Base-by-base conservation (phyloP, 2,113 vertebrate genomes). In the Chaetops frenatus region DNA sequence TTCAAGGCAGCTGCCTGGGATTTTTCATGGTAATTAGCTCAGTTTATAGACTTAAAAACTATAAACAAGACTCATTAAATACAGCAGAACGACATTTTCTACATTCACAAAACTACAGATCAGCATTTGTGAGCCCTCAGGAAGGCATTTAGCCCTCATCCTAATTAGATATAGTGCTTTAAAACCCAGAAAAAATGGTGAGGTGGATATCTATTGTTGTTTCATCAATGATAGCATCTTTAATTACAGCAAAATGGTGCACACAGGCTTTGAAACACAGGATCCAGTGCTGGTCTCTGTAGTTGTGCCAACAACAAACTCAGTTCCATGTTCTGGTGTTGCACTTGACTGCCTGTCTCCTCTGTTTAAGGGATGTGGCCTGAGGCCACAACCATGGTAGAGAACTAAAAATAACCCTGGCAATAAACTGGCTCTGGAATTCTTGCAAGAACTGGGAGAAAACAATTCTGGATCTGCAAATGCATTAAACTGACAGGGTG, bases 11-110 rank as follows among this genome's bases (percentile, higher is more conserved):
- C 80, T 92, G 89, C 70, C 80, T 69, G 42, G 53, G 82, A 83
- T 74, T 73, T 94, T 90, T 96, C 78, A 90, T 21, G 58, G 87
- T 66, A 90, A 94, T 94, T 95, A 83, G 53, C 78, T 94, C 71
- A 76, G 60, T 56, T 90, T 90, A 94, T 45, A 91, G 87, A 86
- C 97, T 93, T 97, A 83, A 96, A 94, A 98, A 92, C 81, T 81
- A 96, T 47, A 86, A 95, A 65, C 85, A 69, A 54, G 74, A 92
- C 70, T 94, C 89, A 96, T 95, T 97, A 96, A 91, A 70, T n/a
- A 58, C 70, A 94, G 86, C 95, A 95, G 86, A 97, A 97, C 79
- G 48, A 73, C 88, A 94, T 96, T 97, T 97, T 95, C 90, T 80
- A 72, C 90, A 90, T 95, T 91, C 67, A 51, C 66, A 45, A 38